Percentiles rank a stretch among this genome's conserved stretches.
Evolutionary conservation across 2,888 invertebrate species (phyloP).

Genomic region (Drosophila yooni): DNA sequence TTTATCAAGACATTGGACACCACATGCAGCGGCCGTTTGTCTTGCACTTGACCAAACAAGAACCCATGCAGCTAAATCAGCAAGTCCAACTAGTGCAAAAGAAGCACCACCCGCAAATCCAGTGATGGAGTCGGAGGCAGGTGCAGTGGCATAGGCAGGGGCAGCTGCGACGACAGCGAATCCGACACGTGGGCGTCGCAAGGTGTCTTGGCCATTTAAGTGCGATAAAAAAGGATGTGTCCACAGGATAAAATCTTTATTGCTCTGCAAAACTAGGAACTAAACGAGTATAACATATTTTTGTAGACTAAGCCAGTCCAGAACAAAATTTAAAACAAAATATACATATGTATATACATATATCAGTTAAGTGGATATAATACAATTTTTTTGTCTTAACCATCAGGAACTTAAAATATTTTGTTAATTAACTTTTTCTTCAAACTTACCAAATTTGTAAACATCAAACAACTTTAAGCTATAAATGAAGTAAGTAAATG

Average conservation of each 20-base stretch:
- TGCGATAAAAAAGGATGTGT: not conserved
- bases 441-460: not conserved
- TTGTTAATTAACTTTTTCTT: not conserved
- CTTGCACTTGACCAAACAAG: slow-evolving; percentile 68
- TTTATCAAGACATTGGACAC: slow-evolving; percentile 77
- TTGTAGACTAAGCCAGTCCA: not conserved
- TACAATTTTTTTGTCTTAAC: not conserved
- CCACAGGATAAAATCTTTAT: not conserved
- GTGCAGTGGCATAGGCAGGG: not conserved
- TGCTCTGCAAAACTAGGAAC: not conserved
- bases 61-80: slow-evolving; percentile 52
- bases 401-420: not conserved
- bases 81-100: slow-evolving; percentile 29
- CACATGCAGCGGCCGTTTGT: slow-evolving; percentile 76
- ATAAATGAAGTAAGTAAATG: no score
- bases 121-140: not conserved
- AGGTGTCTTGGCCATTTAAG: slow-evolving; percentile 36
- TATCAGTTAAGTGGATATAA: not conserved
- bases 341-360: not conserved
- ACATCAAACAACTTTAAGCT: not conserved
- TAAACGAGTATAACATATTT: not conserved
- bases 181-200: slow-evolving; percentile 13
- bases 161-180: not conserved
- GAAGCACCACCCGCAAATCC: not conserved
- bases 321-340: not conserved